Conservation (phyloP, 1,140 invertebrate genomes). For the Ruditapes philippinarum region DNA sequence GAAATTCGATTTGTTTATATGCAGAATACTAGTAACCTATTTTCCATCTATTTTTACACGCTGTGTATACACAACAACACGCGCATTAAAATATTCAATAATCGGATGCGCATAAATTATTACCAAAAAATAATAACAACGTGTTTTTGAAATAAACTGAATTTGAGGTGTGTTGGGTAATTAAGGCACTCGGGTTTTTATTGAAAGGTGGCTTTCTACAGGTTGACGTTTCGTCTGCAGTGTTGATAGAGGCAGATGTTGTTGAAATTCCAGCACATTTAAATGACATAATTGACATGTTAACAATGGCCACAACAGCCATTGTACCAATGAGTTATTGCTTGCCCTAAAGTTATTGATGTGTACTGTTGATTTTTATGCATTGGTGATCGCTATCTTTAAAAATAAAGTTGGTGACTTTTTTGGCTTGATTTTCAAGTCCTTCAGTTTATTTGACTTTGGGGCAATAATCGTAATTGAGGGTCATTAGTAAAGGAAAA, state of each 20-base stretch:
- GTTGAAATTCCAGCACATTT: conserved; percentile 55
- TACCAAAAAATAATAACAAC: no score
- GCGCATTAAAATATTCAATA: no score
- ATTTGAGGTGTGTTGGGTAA: no score
- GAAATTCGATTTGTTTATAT: neutral
- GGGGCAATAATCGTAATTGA: conserved; percentile 34
- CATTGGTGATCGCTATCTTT: neutral
- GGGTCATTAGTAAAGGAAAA: conserved; percentile 20
- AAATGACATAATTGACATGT: conserved; percentile 62
- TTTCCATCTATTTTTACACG: no score
- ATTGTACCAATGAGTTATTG: conserved; percentile 25
- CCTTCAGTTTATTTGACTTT: conserved; percentile 17
- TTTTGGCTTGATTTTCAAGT: neutral
- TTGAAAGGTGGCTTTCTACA: neutral
- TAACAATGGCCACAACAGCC: conserved; percentile 34
- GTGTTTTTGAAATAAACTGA: no score
- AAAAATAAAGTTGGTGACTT: neutral
- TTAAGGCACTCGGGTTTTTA: no score
- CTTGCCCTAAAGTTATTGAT: neutral
- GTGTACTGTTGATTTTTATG: neutral
- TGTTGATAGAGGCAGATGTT: conserved; percentile 34
- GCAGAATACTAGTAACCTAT: no score
- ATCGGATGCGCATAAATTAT: no score
- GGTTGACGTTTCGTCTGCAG: neutral
- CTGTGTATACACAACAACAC: no score